Evolutionary conservation across 2,113 vertebrate genomes (phyloP), one percentile per base, ranked within the genome.

Genomic region (Zosterops japonicus): DNA sequence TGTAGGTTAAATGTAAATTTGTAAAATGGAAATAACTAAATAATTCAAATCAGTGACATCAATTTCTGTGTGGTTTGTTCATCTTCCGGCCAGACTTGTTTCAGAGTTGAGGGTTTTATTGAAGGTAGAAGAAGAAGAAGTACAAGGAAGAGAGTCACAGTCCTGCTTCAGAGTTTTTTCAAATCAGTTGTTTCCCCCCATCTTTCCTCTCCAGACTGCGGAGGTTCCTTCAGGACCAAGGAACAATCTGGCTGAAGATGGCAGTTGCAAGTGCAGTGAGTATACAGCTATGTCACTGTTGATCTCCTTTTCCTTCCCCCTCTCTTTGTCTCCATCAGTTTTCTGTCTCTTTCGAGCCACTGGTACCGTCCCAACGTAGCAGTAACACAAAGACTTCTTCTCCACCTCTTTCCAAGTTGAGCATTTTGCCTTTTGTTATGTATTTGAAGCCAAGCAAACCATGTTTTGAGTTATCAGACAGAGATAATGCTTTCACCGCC

Each of bases 351-450:
- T 52, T 53, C 0, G 0, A 74, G 74, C 42, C 53, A 24, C 5
- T 3, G 3, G 29, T 76, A 56, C 49, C 3, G 3, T 61, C 35
- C 33, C 52, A 82, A 11, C 0, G 0, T 6, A 39, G 61, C 44
- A 63, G 11, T 47, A 68, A 74, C 5, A 14, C 27, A 63, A 71
- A 59, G 1, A 9, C 21, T 42, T 63, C 46, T 67, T 39, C 50
- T n/a, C 23, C 41, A 20, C 12, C 27, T 72, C 35, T 83, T 85
- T 68, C 61, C 12, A 64, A 52, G 27, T 3, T 36, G 36, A 27
- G 6, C 10, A 49, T 89, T 88, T 86, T 83, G 31, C 36, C 9
- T 60, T 87, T 91, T 65, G 9, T 65, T 71, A 21, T 1, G 12
- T 71, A 29, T 92, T 82, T 76, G 61, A 68, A 85, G 53, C 28